Percentiles rank a stretch among this genome's conserved stretches.
phyloP scores from a whole-genome alignment of 2,888 invertebrate genomes.

The Ectemnius lituratus region DNA sequence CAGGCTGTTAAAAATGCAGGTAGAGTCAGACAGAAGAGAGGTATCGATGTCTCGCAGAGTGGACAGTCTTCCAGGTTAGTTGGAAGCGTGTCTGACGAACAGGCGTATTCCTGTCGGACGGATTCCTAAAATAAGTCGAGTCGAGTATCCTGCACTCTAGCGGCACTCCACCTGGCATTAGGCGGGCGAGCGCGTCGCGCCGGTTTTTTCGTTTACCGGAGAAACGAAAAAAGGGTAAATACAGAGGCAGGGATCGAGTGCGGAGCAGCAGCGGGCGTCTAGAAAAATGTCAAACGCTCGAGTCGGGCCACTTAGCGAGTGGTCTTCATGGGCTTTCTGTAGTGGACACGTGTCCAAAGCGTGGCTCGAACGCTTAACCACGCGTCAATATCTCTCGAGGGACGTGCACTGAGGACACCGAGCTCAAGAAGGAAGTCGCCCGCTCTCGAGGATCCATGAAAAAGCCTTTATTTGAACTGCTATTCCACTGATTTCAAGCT shows the following conservation, averaged over 20 bases:
- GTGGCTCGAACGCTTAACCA: conserved; percentile 56
- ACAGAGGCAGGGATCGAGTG: conserved; percentile 17
- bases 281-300: conserved; percentile 67
- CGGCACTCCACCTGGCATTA: conserved; percentile 53
- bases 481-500: no score
- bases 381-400: conserved; percentile 62
- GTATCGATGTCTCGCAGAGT: no score
- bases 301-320: conserved; percentile 67
- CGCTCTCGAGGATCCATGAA: conserved; percentile 25
- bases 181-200: conserved; percentile 25
- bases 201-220: conserved; percentile 47
- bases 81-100: not conserved
- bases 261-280: conserved; percentile 33
- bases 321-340: conserved; percentile 49
- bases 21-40: no score
- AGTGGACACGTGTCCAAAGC: conserved; percentile 62
- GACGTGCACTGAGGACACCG: conserved; percentile 55
- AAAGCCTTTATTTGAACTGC: no score
- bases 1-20: not conserved
- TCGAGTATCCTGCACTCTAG: conserved; percentile 57
- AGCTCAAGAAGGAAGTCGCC: conserved; percentile 42
- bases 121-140: conserved; percentile 59
- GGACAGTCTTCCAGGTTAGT: no score
- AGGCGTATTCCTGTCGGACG: conserved; percentile 53
- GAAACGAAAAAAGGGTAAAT: conserved; percentile 51